Evolutionary conservation across 2,888 invertebrate species (phyloP).

Genomic region (Pristionchus entomophagus): DNA sequence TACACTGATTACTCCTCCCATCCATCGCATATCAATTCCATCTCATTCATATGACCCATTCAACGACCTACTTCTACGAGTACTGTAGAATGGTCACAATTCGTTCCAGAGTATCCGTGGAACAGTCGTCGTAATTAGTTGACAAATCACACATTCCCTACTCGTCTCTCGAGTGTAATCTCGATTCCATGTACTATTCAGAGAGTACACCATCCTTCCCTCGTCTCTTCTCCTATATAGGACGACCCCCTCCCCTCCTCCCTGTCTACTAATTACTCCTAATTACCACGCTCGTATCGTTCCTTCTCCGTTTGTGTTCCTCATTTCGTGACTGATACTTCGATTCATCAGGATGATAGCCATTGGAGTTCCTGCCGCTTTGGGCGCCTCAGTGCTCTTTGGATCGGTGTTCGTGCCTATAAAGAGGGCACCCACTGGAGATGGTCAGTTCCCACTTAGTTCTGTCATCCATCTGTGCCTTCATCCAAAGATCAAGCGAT

Average conservation of each 20-base stretch:
- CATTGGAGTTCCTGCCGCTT: slow-evolving; percentile 30
- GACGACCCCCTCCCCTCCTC: not conserved
- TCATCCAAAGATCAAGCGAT: not conserved
- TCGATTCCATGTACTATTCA: slow-evolving; percentile 10
- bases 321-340: not conserved
- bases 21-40: not conserved
- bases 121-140: not conserved
- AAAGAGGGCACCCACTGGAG: slow-evolving; percentile 75
- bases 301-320: not conserved
- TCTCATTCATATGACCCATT: not conserved
- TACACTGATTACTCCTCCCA: not conserved
- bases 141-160: not conserved
- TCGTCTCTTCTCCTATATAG: slow-evolving; percentile 1
- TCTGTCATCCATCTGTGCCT: not conserved
- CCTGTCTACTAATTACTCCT: slow-evolving; percentile 4
- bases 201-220: not conserved
- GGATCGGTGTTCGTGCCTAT: slow-evolving; percentile 78
- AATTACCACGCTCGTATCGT: not conserved
- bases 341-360: not conserved
- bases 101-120: not conserved
- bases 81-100: not conserved
- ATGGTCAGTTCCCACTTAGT: slow-evolving; percentile 55
- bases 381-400: slow-evolving; percentile 76
- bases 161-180: not conserved
- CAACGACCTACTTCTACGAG: not conserved